Conservation (phyloP, 2,888 invertebrate species). For the Drosophila borborema region DNA sequence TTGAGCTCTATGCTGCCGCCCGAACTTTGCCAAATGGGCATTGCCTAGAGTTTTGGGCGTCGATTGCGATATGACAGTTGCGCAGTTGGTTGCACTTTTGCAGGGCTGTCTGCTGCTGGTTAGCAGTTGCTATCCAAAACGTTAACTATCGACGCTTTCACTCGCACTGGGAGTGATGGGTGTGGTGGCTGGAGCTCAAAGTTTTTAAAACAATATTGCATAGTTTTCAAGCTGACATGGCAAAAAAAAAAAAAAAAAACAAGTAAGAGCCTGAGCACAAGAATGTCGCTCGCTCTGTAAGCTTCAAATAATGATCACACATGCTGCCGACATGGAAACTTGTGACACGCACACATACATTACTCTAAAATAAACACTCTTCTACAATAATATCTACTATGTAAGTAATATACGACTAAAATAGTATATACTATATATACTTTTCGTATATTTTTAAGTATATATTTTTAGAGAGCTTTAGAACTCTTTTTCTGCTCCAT, state of each 20-base stretch:
- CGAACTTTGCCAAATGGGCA: conserved; percentile 54
- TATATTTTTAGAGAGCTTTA: no score
- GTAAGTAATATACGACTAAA: no score
- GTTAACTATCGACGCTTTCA: conserved; percentile 56
- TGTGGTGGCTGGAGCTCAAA: conserved; percentile 4
- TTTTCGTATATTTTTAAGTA: no score
- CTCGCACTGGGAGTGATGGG: conserved; percentile 16
- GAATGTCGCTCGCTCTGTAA: conserved; percentile 27
- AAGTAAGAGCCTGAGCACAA: conserved; percentile 11
- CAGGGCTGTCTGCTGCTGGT: conserved; percentile 13
- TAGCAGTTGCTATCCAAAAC: conserved; percentile 10
- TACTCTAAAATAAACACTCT: not conserved
- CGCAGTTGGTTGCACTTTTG: conserved; percentile 42
- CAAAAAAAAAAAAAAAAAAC: not conserved
- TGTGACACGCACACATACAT: not conserved
- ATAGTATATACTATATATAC: no score
- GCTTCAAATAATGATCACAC: conserved; percentile 44
- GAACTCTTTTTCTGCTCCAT: no score
- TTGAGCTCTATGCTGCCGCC: conserved; percentile 37
- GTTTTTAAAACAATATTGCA: conserved; percentile 54
- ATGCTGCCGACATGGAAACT: conserved; percentile 28
- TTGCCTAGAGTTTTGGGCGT: conserved; percentile 59
- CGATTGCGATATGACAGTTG: conserved; percentile 53
- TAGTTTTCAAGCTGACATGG: conserved; percentile 43
- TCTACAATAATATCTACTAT: no score